Base-by-base conservation (phyloP, 2,113 vertebrate species). In the Heteronetta atricapilla region DNA sequence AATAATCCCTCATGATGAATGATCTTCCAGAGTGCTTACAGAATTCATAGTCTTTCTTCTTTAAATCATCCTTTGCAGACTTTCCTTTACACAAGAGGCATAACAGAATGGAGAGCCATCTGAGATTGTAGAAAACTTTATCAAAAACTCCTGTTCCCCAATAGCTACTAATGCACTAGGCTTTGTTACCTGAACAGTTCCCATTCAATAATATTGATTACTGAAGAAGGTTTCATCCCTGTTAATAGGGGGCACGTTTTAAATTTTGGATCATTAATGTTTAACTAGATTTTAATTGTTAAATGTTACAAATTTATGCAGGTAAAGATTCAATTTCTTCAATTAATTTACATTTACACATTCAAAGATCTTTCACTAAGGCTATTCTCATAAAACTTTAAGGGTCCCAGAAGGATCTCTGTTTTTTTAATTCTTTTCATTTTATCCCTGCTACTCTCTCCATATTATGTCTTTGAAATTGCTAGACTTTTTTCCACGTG, bases 261-360 rank as follows among this genome's bases (percentile, higher is more conserved):
- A 97, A 96, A 96, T 74, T 88, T 84, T 94, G 81, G 69, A 70
- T 96, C 82, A 86, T 91, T 94, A 94, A 81, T 76, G 93, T 93
- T 96, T 78, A 95, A 95, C 91, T 89, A 89, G 79, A 89, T 93
- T 96, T 96, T 95, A 97, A 95, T 97, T 94, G 94, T 96, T 96
- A 66, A 67, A 63, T 66, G 60, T 89, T 68, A 69, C 67, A 94
- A 88, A 95, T 96, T 95, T 96, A 93, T 97, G 59, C 94, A 94
- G 92, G 81, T 79, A 94, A 94, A 91, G 70, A 81, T 95, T 95
- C 48, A 69, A 67, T 94, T 93, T 94, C 64, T 93, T 96, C 89
- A 89, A 75, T 95, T 97, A 93, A 84, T 97, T 96, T 93, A 74
- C 78, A 88, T 96, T 95, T 79, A 87, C 72, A 69, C 1, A 8